Percentiles rank a stretch among this genome's conserved stretches.
Evolutionary conservation across 2,797 vertebrate genomes (phyloP).

Genomic region (Setipinna tenuifilis): DNA sequence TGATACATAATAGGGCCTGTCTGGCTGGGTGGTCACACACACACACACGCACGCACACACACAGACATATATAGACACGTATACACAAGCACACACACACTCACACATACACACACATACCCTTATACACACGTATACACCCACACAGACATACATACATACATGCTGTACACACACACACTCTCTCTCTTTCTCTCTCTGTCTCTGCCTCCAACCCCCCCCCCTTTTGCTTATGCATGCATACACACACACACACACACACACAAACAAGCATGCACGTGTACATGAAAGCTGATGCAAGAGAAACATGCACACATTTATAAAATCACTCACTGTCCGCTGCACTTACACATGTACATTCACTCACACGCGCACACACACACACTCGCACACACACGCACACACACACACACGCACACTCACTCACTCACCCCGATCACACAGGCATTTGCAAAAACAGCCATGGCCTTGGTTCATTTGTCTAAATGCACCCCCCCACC

Average conservation of each 20-base stretch:
- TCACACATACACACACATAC: background rate
- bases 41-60: no score
- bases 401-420: no score
- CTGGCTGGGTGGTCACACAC: constrained; percentile 25
- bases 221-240: background rate
- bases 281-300: background rate
- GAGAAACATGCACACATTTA: background rate
- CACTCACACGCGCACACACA: background rate
- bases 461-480: constrained; percentile 63
- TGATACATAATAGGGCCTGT: constrained; percentile 46
- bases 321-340: background rate
- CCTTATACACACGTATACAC: background rate
- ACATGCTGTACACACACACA: background rate
- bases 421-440: background rate
- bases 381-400: background rate
- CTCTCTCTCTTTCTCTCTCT: background rate
- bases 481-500: constrained; percentile 63
- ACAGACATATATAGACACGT: no score
- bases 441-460: background rate
- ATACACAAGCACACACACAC: background rate
- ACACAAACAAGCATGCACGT: background rate
- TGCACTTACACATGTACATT: background rate
- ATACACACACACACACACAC: background rate
- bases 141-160: background rate
- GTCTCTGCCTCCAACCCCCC: no score